Conservation (phyloP, 2,888 invertebrate species). For the Anorthoa munda region DNA sequence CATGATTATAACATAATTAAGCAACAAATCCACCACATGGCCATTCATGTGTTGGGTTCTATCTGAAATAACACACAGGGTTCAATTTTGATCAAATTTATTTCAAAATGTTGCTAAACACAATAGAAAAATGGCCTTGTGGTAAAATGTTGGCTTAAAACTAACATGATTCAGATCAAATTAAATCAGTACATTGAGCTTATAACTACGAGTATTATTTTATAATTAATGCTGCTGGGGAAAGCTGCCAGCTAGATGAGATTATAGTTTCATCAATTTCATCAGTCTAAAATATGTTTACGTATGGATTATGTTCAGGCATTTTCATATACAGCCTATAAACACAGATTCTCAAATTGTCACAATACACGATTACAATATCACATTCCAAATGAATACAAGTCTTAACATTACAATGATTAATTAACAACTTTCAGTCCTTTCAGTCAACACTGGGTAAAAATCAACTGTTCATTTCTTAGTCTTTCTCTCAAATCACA, state of each 20-base stretch:
- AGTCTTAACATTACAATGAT: slow-evolving; percentile 40
- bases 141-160: slow-evolving; percentile 76
- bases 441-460: slow-evolving; percentile 37
- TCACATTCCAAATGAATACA: slow-evolving; percentile 54
- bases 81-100: slow-evolving; percentile 78
- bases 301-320: not conserved
- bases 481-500: slow-evolving; percentile 32
- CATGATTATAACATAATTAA: slow-evolving; percentile 75
- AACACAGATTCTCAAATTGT: slow-evolving; percentile 4
- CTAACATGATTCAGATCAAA: slow-evolving; percentile 59
- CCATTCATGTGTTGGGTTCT: slow-evolving; percentile 85
- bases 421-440: slow-evolving; percentile 50
- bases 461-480: slow-evolving; percentile 16
- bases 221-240: slow-evolving; percentile 38
- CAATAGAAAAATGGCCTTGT: slow-evolving; percentile 89
- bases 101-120: slow-evolving; percentile 77
- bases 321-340: slow-evolving; percentile 2
- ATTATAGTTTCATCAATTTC: slow-evolving; percentile 13
- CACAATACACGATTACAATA: slow-evolving; percentile 27
- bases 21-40: slow-evolving; percentile 82
- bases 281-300: slow-evolving; percentile 25
- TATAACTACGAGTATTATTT: slow-evolving; percentile 63
- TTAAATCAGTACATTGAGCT: slow-evolving; percentile 59
- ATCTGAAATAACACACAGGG: slow-evolving; percentile 84
- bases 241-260: slow-evolving; percentile 28